Base-by-base conservation (phyloP, 2,113 vertebrate genomes). In the Ginglymostoma cirratum region DNA sequence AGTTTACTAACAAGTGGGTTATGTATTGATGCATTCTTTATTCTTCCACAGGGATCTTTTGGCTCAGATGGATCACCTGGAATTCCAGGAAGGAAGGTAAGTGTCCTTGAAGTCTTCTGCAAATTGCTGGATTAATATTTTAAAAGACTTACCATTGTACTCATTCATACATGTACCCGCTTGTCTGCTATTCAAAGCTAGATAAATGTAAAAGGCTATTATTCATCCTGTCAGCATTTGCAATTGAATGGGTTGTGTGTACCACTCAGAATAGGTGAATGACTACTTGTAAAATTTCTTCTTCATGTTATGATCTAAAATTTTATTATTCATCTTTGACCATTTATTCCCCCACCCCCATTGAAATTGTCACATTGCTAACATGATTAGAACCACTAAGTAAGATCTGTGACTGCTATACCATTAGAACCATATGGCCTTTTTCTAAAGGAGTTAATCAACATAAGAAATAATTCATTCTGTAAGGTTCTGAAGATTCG, bases 31-130 rank as follows among this genome's bases (percentile, higher is more conserved):
- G 23, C 66, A 38, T 65, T 96, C 24, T 0, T 90, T n/a, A 96
- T 96, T 97, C 96, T 94, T 0, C 96, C 96, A 95, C 97, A 99
- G 99, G 99, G 99, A 94, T 95, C 97, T 96, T 96, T 98, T 86
- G 98, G 98, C 96, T 97, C 97, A 48, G 98, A 98, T 96, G 98
- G 98, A 96, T 96, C 97, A 42, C 97, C 96, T 19, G 99, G 99
- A 0, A 34, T 96, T 97, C 96, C 96, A 10, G 99, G 99, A 38
- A 97, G 34, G 96, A 97, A 98, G 98, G 99, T 99, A 96, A 34
- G 96, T 45, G 14, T 27, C 61, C 55, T 34, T 42, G 66, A 24
- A 42, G 34, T 19, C 5, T 27, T 61, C 52, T 92, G 30, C 3
- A 55, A 83, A 95, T 80, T 65, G 23, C 30, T 83, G 70, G 24